Evolutionary conservation across 2,888 invertebrate genomes (phyloP).

Genomic region (Dynastes tityus): DNA sequence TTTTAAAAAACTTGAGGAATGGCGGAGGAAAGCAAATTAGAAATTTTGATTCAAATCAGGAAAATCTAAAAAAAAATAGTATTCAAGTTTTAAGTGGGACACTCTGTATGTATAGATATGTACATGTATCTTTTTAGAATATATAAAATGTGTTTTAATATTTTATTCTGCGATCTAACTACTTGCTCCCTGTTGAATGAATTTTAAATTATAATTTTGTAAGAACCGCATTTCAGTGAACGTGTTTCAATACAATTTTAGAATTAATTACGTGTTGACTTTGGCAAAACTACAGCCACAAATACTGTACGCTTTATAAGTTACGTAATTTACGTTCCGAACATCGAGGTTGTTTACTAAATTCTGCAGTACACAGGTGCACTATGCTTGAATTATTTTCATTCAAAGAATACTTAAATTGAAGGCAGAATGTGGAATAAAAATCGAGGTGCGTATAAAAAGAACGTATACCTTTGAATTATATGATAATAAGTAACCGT

Average conservation of each 20-base stretch:
- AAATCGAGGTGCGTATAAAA: not conserved
- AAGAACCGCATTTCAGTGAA: not conserved
- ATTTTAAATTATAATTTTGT: not conserved
- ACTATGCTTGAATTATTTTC: not conserved
- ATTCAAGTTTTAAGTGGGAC: too few relatives aligned
- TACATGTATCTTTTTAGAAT: too few relatives aligned
- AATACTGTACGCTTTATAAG: slow-evolving; percentile 3
- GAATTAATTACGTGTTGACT: slow-evolving; percentile 29
- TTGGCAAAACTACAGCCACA: slow-evolving; percentile 30
- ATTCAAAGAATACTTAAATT: slow-evolving; percentile 6
- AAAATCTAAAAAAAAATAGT: too few relatives aligned
- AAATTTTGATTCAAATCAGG: too few relatives aligned
- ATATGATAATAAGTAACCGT: not conserved
- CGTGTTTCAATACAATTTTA: slow-evolving; percentile 7
- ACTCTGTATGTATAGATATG: too few relatives aligned
- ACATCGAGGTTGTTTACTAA: slow-evolving; percentile 31
- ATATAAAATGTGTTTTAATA: too few relatives aligned
- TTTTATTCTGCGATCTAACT: too few relatives aligned
- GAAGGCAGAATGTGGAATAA: not conserved
- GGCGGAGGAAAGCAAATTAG: too few relatives aligned
- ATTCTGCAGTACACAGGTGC: slow-evolving; percentile 17
- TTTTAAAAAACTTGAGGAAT: too few relatives aligned
- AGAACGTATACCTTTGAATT: not conserved
- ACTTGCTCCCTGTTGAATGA: not conserved
- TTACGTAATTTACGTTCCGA: slow-evolving; percentile 33